Evolutionary conservation across 1,140 invertebrate genomes (phyloP).

Genomic region (Bursaphelenchus mucronatus): DNA sequence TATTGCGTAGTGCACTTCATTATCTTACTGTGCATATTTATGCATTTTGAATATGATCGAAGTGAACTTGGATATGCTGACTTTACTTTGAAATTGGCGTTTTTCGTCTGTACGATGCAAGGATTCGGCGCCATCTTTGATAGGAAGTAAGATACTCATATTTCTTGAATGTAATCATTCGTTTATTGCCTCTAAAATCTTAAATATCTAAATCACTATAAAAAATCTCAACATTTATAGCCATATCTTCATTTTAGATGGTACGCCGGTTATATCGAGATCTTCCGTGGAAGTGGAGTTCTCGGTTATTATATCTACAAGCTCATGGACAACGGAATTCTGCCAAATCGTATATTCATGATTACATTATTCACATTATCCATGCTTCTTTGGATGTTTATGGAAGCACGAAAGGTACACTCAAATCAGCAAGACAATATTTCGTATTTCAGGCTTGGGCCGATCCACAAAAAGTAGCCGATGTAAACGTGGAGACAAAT

Average conservation of each 20-base stretch:
- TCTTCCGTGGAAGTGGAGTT: constrained; percentile 49
- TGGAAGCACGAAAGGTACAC: constrained; percentile 21
- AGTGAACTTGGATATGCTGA: constrained; percentile 42
- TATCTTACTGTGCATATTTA: constrained; percentile 53
- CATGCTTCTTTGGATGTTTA: constrained; percentile 32
- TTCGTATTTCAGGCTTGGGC: no score
- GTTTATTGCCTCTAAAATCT: constrained; percentile 19
- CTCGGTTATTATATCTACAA: constrained; percentile 49
- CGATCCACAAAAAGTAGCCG: no score
- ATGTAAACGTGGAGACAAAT: no score
- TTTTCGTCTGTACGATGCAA: constrained; percentile 58
- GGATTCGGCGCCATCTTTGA: constrained; percentile 59
- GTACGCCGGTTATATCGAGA: constrained; percentile 52
- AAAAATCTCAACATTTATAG: neutral
- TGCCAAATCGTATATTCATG: constrained; percentile 55
- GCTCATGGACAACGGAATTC: constrained; percentile 40
- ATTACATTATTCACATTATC: constrained; percentile 39
- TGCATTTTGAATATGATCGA: constrained; percentile 60
- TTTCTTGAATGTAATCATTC: no score
- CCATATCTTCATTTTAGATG: constrained; percentile 36
- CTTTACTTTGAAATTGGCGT: constrained; percentile 52
- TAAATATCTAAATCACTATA: constrained; percentile 1
- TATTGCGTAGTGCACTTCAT: constrained; percentile 54
- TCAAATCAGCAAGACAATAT: no score
- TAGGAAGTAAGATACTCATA: constrained; percentile 33